Evolutionary conservation across 2,113 vertebrate genomes (phyloP).

Genomic region (Tretioscincus oriximinensis): DNA sequence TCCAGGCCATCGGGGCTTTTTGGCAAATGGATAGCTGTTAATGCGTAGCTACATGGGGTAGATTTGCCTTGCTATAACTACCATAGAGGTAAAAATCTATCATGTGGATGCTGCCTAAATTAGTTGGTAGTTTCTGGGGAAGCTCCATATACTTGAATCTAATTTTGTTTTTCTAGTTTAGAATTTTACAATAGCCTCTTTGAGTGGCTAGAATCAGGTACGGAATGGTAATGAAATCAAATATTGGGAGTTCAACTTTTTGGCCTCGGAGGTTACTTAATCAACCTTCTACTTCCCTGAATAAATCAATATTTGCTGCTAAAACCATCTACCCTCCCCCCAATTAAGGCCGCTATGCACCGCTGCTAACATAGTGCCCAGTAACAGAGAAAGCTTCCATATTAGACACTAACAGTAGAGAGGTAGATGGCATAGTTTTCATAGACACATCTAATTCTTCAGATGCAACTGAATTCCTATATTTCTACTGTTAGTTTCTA

Average conservation of each 20-base stretch:
- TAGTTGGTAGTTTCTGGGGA: neutral
- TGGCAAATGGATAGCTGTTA: too few relatives aligned
- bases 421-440: too few relatives aligned
- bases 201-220: neutral
- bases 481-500: too few relatives aligned
- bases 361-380: neutral
- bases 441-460: too few relatives aligned
- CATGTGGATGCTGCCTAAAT: neutral
- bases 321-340: neutral
- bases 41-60: too few relatives aligned
- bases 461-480: too few relatives aligned
- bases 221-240: too few relatives aligned
- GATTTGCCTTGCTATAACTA: too few relatives aligned
- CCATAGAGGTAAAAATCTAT: too few relatives aligned
- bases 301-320: neutral
- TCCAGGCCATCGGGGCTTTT: too few relatives aligned
- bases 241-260: too few relatives aligned
- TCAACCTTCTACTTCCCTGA: neutral
- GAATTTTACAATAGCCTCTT: neutral
- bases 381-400: neutral
- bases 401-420: too few relatives aligned
- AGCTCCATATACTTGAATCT: neutral
- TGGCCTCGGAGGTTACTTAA: neutral
- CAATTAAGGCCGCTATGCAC: neutral
- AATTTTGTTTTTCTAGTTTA: neutral